phyloP scores from a whole-genome alignment of 2,888 invertebrate genomes.

The Lithodes maja region DNA sequence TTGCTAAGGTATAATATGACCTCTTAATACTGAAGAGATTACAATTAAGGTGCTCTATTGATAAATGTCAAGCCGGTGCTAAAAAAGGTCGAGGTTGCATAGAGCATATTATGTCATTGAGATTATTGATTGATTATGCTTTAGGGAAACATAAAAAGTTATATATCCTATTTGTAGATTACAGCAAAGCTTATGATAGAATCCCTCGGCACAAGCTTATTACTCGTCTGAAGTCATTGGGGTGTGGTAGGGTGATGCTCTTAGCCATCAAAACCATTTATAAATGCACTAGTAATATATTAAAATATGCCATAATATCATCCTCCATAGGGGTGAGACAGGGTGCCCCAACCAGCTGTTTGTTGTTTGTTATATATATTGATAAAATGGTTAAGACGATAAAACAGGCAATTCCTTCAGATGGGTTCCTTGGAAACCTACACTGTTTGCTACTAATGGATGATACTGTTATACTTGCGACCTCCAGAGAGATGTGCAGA shows the following conservation, averaged over 20 bases:
- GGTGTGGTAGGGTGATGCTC: conserved; percentile 12
- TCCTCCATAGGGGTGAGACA: conserved; percentile 21
- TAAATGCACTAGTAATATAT: conserved; percentile 9
- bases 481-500: conserved; percentile 16
- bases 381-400: conserved; percentile 1
- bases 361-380: conserved; percentile 12
- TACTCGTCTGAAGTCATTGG: background rate
- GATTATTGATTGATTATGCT: conserved; percentile 18
- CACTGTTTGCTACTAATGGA: conserved; percentile 16
- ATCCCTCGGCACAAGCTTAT: conserved; percentile 8
- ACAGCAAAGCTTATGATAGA: conserved; percentile 22
- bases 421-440: conserved; percentile 13
- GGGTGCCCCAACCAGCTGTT: conserved; percentile 18
- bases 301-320: background rate
- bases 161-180: conserved; percentile 30
- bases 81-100: conserved; percentile 17
- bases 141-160: conserved; percentile 1
- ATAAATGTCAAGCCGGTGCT: conserved; percentile 12
- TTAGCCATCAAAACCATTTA: conserved; percentile 10
- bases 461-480: conserved; percentile 32
- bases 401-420: background rate
- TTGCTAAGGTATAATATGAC: conserved; percentile 27
- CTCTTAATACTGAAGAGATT: conserved; percentile 5
- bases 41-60: conserved; percentile 1
- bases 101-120: conserved; percentile 21